Percentiles rank a stretch among this genome's conserved stretches.
phyloP scores from a whole-genome alignment of 2,888 invertebrate genomes.

The Tigriopus californicus region DNA sequence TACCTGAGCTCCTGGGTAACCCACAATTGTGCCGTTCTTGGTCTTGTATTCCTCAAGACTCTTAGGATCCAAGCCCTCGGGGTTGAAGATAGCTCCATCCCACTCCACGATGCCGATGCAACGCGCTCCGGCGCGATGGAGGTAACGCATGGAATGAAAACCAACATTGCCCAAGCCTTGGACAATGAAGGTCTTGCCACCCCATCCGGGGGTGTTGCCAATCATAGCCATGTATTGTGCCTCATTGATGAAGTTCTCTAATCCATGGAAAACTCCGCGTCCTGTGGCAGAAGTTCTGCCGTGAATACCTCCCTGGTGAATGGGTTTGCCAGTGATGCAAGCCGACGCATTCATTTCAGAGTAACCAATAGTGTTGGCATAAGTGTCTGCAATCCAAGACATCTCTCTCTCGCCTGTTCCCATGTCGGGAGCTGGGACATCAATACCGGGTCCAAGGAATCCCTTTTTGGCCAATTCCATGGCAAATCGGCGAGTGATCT shows the following conservation, averaged over 20 bases:
- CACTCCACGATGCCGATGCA: slow-evolving; percentile 80
- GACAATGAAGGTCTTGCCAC: slow-evolving; percentile 85
- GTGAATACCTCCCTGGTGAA: slow-evolving; percentile 90
- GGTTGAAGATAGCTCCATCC: slow-evolving; percentile 67
- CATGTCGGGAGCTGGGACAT: slow-evolving; percentile 99
- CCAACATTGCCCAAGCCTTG: slow-evolving; percentile 90
- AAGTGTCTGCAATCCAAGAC: slow-evolving; percentile 97
- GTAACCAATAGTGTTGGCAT: slow-evolving; percentile 73
- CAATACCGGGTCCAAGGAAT: slow-evolving; percentile 81
- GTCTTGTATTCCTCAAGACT: slow-evolving; percentile 66
- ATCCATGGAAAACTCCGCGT: slow-evolving; percentile 76
- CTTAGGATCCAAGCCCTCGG: slow-evolving; percentile 52
- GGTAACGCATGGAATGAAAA: slow-evolving; percentile 78
- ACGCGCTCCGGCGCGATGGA: slow-evolving; percentile 75
- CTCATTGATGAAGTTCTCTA: slow-evolving; percentile 84
- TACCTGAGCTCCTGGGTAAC: slow-evolving; percentile 64
- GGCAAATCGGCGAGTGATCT: slow-evolving; percentile 84
- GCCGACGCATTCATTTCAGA: slow-evolving; percentile 87
- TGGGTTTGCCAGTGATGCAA: slow-evolving; percentile 93
- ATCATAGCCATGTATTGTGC: slow-evolving; percentile 84
- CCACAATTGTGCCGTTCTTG: slow-evolving; percentile 74
- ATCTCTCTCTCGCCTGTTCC: slow-evolving; percentile 92
- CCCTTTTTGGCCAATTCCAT: slow-evolving; percentile 92
- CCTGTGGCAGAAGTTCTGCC: slow-evolving; percentile 94
- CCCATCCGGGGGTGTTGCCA: slow-evolving; percentile 81